Evolutionary conservation across 2,113 vertebrate genomes (phyloP), one percentile per base, ranked within the genome.

Genomic region (Rhinolophus sinicus): DNA sequence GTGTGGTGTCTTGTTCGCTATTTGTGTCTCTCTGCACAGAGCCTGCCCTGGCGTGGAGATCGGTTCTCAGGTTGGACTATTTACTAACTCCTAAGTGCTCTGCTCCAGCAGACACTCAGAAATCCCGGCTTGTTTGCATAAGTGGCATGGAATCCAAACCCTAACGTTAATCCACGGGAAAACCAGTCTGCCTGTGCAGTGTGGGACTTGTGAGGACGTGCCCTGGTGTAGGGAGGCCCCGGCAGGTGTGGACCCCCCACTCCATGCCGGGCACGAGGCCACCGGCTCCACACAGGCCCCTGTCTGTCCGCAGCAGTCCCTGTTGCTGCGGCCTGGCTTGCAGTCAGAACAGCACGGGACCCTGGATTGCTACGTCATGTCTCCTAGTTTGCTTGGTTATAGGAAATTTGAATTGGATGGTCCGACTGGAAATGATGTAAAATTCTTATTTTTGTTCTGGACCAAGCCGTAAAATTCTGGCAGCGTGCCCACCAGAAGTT

Each of bases 241-340:
- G 62, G 8, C 3, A 16, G 8, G 13, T 8, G 1, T 7, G 22
- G 64, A 56, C 10, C 6, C 12, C 15, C 15, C 4, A 0, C 15
- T 22, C 12, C 10, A 1, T 22, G 2, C 6, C 15, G n/a, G 33
- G 47, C 40, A 5, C 0, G 11, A 40, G 44, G 35, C 33, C 22
- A 11, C 44, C 18, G 5, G 26, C 7, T 3, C 9, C 50, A 9
- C 38, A 6, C 9, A n/a, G 30, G 75, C 47, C 19, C 30, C 33
- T 47, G 72, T 54, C 16, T 12, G 60, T 30, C 60, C 12, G 6
- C 58, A 26, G 60, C 56, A 35, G 47, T 3, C 40, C n/a, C n/a
- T 8, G 44, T 8, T 8, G 6, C 38, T 86, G 72, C 77, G 15
- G 1, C 14, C 38, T 35, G 28, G 24, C 30, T 75, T 70, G 30